Percentiles rank a stretch among this genome's conserved stretches.
phyloP scores from a whole-genome alignment of 1,140 invertebrate genomes.

The Drosophila novamexicana region DNA sequence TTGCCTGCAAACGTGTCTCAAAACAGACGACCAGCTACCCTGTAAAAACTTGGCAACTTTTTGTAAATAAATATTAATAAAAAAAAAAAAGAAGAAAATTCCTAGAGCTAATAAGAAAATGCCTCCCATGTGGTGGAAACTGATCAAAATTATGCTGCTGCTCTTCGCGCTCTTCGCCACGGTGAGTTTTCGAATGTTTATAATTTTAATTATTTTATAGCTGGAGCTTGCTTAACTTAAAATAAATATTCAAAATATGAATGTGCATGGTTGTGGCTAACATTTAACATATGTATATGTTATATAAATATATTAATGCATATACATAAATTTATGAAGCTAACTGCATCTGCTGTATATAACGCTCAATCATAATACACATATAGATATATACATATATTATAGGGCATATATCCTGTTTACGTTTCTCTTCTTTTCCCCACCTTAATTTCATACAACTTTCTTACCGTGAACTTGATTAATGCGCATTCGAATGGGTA shows the following conservation, averaged over 20 bases:
- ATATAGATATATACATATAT: not conserved
- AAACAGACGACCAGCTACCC: conserved; percentile 22
- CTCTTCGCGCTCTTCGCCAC: conserved; percentile 61
- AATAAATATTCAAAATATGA: not conserved
- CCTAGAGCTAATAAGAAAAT: conserved; percentile 35
- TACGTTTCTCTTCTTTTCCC: no score
- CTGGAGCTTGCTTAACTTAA: not conserved
- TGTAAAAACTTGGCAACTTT: not conserved
- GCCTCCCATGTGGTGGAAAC: conserved; percentile 64
- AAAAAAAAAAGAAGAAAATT: not conserved
- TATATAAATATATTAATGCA: not conserved
- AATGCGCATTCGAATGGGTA: not conserved
- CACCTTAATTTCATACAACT: conserved; percentile 2
- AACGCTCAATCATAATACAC: conserved; percentile 2
- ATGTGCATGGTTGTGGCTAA: conserved; percentile 2
- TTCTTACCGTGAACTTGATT: not conserved
- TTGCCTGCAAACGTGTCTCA: not conserved
- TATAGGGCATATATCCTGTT: conserved; percentile 8
- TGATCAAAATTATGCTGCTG: conserved; percentile 62
- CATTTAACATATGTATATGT: not conserved
- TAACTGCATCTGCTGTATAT: not conserved
- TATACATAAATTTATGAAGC: not conserved
- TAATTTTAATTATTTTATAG: not conserved
- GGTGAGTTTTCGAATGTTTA: conserved; percentile 45
- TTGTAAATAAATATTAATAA: conserved; percentile 21